phyloP scores from a whole-genome alignment of 1,140 invertebrate genomes.

The Aphelinus atriplicis region DNA sequence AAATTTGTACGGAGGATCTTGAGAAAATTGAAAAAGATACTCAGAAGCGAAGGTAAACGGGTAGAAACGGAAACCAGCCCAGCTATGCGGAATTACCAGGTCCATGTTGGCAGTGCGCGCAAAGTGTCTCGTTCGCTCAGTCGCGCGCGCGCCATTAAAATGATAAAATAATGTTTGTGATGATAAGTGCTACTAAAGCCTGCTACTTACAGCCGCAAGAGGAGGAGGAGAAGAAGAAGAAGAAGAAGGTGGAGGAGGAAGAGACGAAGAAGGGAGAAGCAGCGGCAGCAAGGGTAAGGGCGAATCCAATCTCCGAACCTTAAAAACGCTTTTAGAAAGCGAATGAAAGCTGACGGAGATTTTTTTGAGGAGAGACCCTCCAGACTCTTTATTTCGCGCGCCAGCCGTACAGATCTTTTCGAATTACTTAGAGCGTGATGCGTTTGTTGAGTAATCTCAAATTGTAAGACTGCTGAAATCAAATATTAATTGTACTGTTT shows the following conservation, averaged over 20 bases:
- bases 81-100: conserved; percentile 2
- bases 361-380: not conserved
- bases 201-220: conserved; percentile 46
- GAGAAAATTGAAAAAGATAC: too few relatives aligned
- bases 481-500: too few relatives aligned
- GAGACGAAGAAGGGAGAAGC: not conserved
- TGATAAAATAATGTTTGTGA: conserved; percentile 65
- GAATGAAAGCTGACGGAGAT: conserved; percentile 7
- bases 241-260: too few relatives aligned
- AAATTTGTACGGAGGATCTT: too few relatives aligned
- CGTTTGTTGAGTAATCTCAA: too few relatives aligned
- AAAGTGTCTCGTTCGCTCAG: conserved; percentile 10
- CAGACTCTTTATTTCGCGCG: too few relatives aligned
- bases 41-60: too few relatives aligned
- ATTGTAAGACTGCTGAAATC: too few relatives aligned
- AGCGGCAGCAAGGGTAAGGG: not conserved
- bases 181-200: conserved; percentile 60
- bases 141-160: conserved; percentile 55
- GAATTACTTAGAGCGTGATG: too few relatives aligned
- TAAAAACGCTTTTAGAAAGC: conserved; percentile 33
- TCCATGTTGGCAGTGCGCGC: not conserved
- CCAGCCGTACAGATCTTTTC: too few relatives aligned
- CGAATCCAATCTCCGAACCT: conserved; percentile 28
- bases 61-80: not conserved
- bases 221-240: not conserved